Percentiles rank a stretch among this genome's conserved stretches.
Evolutionary conservation across 1,140 invertebrate genomes (phyloP).

Genomic region (Papilio dardanus): DNA sequence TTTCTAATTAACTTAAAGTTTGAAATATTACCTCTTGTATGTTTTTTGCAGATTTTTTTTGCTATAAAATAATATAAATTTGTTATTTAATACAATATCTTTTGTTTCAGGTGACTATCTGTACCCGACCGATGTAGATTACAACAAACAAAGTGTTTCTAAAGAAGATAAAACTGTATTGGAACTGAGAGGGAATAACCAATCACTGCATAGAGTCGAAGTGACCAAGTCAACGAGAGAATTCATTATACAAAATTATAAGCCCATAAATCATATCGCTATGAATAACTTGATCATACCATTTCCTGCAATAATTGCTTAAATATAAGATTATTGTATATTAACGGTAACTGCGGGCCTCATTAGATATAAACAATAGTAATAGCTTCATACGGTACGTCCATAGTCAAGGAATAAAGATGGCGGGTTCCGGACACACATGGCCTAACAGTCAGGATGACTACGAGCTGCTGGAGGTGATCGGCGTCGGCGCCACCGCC

Average conservation of each 20-base stretch:
- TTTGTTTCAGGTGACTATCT: conserved; percentile 70
- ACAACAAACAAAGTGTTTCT: conserved; percentile 47
- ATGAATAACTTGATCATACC: conserved; percentile 61
- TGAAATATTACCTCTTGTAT: background rate
- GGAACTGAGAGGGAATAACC: conserved; percentile 56
- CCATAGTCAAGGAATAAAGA: conserved; percentile 42
- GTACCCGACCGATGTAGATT: conserved; percentile 70
- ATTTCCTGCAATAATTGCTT: conserved; percentile 46
- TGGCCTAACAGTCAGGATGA: conserved; percentile 98
- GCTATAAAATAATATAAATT: background rate
- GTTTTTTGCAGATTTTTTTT: background rate
- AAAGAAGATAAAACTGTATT: conserved; percentile 57
- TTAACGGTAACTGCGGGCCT: conserved; percentile 59
- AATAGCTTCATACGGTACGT: conserved; percentile 11
- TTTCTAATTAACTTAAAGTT: background rate
- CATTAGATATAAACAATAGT: conserved; percentile 52
- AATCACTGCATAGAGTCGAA: conserved; percentile 61
- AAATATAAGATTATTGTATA: conserved; percentile 41
- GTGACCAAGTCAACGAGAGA: conserved; percentile 38
- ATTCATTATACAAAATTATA: conserved; percentile 62
- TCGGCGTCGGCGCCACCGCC: conserved; percentile 96
- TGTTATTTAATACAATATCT: conserved; percentile 32
- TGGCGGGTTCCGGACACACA: conserved; percentile 77
- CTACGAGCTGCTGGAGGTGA: conserved; percentile 97
- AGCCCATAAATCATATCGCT: conserved; percentile 65